Conservation (phyloP, 1,140 invertebrate genomes). For the Drosophila serrata region DNA sequence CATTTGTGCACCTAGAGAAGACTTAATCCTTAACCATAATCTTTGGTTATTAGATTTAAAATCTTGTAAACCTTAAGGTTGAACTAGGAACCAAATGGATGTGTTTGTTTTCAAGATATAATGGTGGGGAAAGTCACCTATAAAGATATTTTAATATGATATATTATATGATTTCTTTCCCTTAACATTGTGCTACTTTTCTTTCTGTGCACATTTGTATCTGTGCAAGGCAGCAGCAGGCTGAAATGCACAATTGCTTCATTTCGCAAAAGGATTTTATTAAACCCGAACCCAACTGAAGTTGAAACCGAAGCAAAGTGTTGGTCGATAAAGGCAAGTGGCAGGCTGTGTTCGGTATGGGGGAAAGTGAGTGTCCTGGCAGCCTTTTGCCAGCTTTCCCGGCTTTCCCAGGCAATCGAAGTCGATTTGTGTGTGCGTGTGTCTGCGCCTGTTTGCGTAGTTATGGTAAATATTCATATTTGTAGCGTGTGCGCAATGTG, state of each 20-base stretch:
- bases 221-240: conserved; percentile 59
- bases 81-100: not conserved
- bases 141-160: not conserved
- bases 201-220: conserved; percentile 24
- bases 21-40: too few relatives aligned
- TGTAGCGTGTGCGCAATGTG: conserved; percentile 83
- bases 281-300: conserved; percentile 68
- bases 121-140: not conserved
- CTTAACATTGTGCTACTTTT: conserved; percentile 7
- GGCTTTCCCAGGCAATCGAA: conserved; percentile 54
- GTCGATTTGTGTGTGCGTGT: conserved; percentile 55
- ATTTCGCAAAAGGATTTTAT: conserved; percentile 82
- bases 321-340: conserved; percentile 64
- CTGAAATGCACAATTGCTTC: conserved; percentile 80
- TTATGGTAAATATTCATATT: conserved; percentile 84
- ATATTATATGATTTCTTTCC: too few relatives aligned
- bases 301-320: conserved; percentile 60
- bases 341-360: conserved; percentile 38
- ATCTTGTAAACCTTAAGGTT: too few relatives aligned
- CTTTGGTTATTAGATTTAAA: too few relatives aligned
- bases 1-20: conserved; percentile 19
- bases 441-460: conserved; percentile 67
- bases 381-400: conserved; percentile 20
- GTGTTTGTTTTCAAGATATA: too few relatives aligned
- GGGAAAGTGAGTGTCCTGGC: conserved; percentile 7